A percentile compares a stretch with the other conserved stretches of the same genome.
Evolutionary conservation across 2,797 vertebrate genomes (phyloP).

Genomic region (Fratercula arctica): DNA sequence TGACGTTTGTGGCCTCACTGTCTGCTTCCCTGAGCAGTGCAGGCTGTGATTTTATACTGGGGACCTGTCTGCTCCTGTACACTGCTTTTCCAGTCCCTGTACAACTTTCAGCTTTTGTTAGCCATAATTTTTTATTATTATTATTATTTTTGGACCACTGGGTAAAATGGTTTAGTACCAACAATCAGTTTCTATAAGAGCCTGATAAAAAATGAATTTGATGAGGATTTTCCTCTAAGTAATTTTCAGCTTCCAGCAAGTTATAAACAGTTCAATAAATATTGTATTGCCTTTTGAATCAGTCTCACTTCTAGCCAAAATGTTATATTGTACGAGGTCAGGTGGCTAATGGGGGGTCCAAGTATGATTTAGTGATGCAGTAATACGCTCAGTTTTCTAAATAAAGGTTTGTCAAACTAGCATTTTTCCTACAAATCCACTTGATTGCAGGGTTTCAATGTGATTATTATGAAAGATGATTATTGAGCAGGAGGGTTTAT

Average conservation of each 20-base stretch:
- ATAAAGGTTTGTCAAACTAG: conserved; percentile 42
- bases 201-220: background rate
- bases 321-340: background rate
- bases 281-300: background rate
- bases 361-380: background rate
- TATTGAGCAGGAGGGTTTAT: conserved; percentile 23
- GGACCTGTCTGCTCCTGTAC: background rate
- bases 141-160: background rate
- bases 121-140: background rate
- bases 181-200: background rate
- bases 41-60: background rate
- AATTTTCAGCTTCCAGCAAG: background rate
- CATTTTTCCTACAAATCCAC: conserved; percentile 23
- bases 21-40: background rate
- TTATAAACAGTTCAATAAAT: conserved; percentile 27
- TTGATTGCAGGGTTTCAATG: conserved; percentile 28
- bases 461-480: conserved; percentile 21
- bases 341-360: background rate
- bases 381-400: background rate
- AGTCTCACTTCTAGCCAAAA: background rate
- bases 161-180: background rate
- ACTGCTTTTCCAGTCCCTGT: background rate
- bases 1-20: background rate
- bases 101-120: conserved; percentile 21
- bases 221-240: background rate